Conservation (phyloP, 1,140 invertebrate species). For the Lordiphosa clarofinis region DNA sequence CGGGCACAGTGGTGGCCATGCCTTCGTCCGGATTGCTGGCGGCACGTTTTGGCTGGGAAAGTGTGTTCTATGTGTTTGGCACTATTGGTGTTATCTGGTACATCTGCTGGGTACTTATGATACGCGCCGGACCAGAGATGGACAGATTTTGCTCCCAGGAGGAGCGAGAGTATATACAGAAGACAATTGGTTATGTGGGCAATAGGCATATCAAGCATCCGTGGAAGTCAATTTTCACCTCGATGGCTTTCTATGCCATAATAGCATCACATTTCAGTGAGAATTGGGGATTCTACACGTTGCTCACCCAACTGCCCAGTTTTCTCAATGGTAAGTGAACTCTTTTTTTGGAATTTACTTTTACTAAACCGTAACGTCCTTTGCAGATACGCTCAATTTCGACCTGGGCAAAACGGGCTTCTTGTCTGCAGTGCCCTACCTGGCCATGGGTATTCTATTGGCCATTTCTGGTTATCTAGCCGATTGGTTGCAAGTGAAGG, state of each 20-base stretch:
- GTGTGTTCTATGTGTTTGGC: constrained; percentile 94
- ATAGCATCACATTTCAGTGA: constrained; percentile 94
- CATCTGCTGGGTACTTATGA: constrained; percentile 85
- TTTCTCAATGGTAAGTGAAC: constrained; percentile 89
- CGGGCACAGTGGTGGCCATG: constrained; percentile 90
- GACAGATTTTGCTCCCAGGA: constrained; percentile 87
- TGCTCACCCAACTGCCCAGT: constrained; percentile 93
- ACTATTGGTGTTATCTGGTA: constrained; percentile 87
- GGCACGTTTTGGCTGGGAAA: constrained; percentile 88
- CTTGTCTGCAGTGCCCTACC: constrained; percentile 90
- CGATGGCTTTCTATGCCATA: constrained; percentile 93
- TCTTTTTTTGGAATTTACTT: background rate
- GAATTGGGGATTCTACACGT: constrained; percentile 97
- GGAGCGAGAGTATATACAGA: constrained; percentile 89
- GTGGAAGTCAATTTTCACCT: constrained; percentile 90
- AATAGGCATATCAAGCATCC: constrained; percentile 83
- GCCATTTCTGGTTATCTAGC: constrained; percentile 89
- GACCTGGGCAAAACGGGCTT: constrained; percentile 89
- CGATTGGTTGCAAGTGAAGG: constrained; percentile 85
- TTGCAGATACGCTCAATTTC: constrained; percentile 85
- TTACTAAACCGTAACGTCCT: background rate
- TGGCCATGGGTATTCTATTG: constrained; percentile 90
- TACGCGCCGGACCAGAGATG: constrained; percentile 88
- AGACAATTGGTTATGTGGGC: constrained; percentile 65
- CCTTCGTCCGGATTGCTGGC: constrained; percentile 87